Base-by-base conservation (phyloP, 2,888 invertebrate genomes). In the Drosophila meridionalis region DNA sequence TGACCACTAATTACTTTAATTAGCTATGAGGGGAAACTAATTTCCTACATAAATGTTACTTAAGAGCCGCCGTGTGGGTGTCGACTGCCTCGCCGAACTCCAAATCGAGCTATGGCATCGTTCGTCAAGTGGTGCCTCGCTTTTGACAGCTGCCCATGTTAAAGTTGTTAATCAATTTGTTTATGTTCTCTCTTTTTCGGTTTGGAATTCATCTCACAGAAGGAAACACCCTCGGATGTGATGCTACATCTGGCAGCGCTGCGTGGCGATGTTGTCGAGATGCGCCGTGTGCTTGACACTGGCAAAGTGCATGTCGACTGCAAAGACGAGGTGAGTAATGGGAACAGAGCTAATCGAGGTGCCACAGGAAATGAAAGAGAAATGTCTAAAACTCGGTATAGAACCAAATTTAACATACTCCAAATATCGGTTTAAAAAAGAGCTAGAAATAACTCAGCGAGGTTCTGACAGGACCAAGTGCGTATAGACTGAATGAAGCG, bases 301-400 rank as follows among this genome's bases (percentile, higher is more conserved):
- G 98, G 98, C 74, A 97, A 97, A 92, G 98, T 98, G 62, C 98
- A 98, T 94, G 98, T 98, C 57, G 98, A 98, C 94, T 98, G 98
- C 89, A 96, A 96, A 92, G 98, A 99, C 93, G 96, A 98, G 95
- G 98, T 98, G 93, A 94, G 90, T 84, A 28, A 57, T 20, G 40
- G 14, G 40, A 20, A 14, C 26, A 9, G 2, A 36, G 28, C 11
- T n/a, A 9, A 32, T 47, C 28, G 55, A 55, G 40, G 8, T 8
- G 30, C 4, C 9, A n/a, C 40, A 8, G 56, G 9, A 42, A 56
- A 38, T 53, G 5, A 7, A 12, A 36, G 26, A 26, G 7, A 6
- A 52, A 34, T 30, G 30, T 30, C 20, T 45, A 26, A 45, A 11
- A 5, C 45, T 26, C 11, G 47, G 6, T 12, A 47, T 6, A 47